phyloP scores from a whole-genome alignment of 2,797 vertebrate genomes.

The Gymnothorax javanicus region DNA sequence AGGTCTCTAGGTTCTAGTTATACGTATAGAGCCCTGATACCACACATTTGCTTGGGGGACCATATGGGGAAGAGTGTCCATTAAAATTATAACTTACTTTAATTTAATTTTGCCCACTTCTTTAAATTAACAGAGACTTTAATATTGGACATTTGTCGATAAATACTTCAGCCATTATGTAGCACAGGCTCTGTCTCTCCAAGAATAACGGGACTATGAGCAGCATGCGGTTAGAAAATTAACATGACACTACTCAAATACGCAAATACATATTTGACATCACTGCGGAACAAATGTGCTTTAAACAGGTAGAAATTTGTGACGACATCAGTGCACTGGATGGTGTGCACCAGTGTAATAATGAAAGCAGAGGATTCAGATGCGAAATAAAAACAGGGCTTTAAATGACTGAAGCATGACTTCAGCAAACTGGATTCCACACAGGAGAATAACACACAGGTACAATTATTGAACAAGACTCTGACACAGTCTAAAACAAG shows the following conservation, averaged over 20 bases:
- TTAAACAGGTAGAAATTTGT: not conserved
- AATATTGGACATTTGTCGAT: not conserved
- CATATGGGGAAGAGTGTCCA: not conserved
- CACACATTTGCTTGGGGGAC: not conserved
- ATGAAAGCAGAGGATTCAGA: too few relatives aligned
- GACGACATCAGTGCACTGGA: too few relatives aligned
- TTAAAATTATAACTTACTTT: not conserved
- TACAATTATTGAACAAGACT: too few relatives aligned
- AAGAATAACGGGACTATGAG: not conserved
- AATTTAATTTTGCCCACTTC: not conserved
- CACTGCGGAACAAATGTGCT: not conserved
- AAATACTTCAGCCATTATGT: not conserved
- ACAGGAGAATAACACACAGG: too few relatives aligned
- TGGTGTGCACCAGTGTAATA: too few relatives aligned
- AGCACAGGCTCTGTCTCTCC: not conserved
- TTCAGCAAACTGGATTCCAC: too few relatives aligned
- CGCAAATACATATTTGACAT: not conserved
- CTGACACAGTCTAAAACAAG: too few relatives aligned
- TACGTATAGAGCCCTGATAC: not conserved
- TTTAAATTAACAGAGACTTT: not conserved
- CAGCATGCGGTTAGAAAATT: not conserved
- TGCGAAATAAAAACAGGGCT: too few relatives aligned
- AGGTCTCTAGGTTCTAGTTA: not conserved
- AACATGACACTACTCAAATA: not conserved
- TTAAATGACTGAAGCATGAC: too few relatives aligned